Conservation (phyloP, 2,113 vertebrate genomes). For the Oryzias woworae region DNA sequence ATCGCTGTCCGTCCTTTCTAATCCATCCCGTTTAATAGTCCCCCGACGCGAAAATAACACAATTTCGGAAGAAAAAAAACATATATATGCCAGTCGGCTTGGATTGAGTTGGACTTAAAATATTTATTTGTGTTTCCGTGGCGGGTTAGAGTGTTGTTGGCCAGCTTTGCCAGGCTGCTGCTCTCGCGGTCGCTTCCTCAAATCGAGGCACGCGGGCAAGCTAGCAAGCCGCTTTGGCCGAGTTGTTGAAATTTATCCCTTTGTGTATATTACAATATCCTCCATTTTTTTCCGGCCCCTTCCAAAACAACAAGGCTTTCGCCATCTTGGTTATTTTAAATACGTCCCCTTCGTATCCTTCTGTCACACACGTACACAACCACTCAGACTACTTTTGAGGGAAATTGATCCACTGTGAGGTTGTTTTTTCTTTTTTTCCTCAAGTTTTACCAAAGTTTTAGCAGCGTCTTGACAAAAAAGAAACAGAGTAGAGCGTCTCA, state of each 20-base stretch:
- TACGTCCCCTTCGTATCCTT: conserved; percentile 53
- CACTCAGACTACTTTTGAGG: conserved; percentile 56
- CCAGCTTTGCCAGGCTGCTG: conserved; percentile 43
- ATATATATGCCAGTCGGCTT: conserved; percentile 47
- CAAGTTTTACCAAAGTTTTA: conserved; percentile 76
- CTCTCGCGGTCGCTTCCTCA: conserved; percentile 78
- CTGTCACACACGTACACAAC: conserved; percentile 5
- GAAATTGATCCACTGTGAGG: conserved; percentile 67
- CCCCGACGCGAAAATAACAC: conserved; percentile 66
- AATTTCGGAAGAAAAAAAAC: conserved; percentile 52
- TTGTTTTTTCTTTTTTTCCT: conserved; percentile 30
- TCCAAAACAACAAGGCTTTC: conserved; percentile 98
- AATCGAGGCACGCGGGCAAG: conserved; percentile 76
- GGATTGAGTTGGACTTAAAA: conserved; percentile 43
- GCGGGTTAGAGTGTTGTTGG: conserved; percentile 20
- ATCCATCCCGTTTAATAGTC: conserved; percentile 63
- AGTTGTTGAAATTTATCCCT: conserved; percentile 94
- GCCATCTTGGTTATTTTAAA: conserved; percentile 98
- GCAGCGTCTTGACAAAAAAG: conserved; percentile 56
- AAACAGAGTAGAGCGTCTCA: conserved; percentile 76
- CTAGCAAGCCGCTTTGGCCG: conserved; percentile 72
- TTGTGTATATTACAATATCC: conserved; percentile 99
- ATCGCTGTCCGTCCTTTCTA: conserved; percentile 68
- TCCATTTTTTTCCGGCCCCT: conserved; percentile 93
- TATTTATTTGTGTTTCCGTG: conserved; percentile 15